These are phyloP conservation scores for Alligator sinensis DNA, from an alignment of 2,113 vertebrate species.

Conservation along the genomic window DNA sequence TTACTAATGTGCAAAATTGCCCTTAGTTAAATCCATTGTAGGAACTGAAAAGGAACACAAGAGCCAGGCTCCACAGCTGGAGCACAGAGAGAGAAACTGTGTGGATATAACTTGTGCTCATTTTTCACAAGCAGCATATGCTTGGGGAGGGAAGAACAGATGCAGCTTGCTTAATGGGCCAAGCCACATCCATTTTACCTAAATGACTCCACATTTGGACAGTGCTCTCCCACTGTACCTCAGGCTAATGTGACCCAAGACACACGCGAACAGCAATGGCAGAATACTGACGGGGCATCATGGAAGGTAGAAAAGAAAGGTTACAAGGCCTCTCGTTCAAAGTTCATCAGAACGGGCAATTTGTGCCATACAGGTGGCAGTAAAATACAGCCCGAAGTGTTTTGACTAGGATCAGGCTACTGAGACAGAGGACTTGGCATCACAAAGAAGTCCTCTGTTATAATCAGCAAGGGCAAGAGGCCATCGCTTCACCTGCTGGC, in stretches of 20 bases:
- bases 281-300: neutral
- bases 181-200: neutral
- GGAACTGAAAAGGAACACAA: conserved; percentile 50
- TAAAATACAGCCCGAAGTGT: neutral
- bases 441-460: neutral
- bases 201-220: neutral
- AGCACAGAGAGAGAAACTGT: conserved; percentile 18
- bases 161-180: conserved; percentile 15
- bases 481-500: neutral
- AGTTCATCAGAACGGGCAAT: neutral
- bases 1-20: conserved; percentile 68
- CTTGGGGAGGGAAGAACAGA: conserved; percentile 32
- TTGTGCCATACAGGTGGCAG: neutral
- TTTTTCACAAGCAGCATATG: conserved; percentile 40
- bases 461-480: neutral
- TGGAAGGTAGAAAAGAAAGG: neutral
- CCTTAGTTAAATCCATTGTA: conserved; percentile 69
- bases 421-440: neutral
- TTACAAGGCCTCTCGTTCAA: neutral
- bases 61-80: conserved; percentile 68
- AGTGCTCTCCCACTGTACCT: neutral
- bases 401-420: neutral
- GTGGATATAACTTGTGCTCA: conserved; percentile 31
- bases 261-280: neutral
- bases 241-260: neutral